phyloP scores from a whole-genome alignment of 1,140 invertebrate species.

The Armadillidium nasatum region DNA sequence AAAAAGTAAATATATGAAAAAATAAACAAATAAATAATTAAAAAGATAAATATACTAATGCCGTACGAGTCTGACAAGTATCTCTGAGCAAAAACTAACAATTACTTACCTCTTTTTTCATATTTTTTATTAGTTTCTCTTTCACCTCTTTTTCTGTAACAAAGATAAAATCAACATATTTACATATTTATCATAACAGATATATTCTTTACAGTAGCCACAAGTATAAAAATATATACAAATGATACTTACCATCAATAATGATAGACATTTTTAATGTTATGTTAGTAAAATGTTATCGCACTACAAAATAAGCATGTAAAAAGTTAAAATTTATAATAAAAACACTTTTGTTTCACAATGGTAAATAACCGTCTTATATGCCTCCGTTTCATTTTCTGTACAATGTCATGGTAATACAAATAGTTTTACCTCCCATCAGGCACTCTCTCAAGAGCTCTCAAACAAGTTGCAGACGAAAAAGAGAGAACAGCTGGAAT shows the following conservation, averaged over 20 bases:
- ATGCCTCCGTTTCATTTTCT: background rate
- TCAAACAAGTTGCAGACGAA: background rate
- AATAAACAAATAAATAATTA: too few relatives aligned
- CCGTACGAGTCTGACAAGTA: too few relatives aligned
- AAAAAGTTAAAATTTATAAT: too few relatives aligned
- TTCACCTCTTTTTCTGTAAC: background rate
- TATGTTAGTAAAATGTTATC: too few relatives aligned
- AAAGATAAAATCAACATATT: too few relatives aligned
- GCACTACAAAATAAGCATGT: too few relatives aligned
- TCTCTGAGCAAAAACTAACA: background rate
- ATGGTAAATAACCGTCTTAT: background rate
- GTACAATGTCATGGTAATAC: background rate
- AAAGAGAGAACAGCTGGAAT: background rate
- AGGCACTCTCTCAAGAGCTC: background rate
- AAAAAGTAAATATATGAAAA: too few relatives aligned
- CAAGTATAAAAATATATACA: too few relatives aligned
- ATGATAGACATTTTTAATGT: background rate
- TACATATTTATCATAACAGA: too few relatives aligned
- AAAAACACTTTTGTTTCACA: background rate
- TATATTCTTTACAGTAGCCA: too few relatives aligned
- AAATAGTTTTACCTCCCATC: background rate
- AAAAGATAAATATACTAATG: too few relatives aligned
- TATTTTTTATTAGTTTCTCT: slow-evolving; percentile 12
- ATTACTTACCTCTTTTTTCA: background rate
- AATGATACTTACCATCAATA: background rate